These are phyloP conservation scores for Nomada fucata DNA, from an alignment of 2,888 invertebrate genomes.

Conservation along the genomic window DNA sequence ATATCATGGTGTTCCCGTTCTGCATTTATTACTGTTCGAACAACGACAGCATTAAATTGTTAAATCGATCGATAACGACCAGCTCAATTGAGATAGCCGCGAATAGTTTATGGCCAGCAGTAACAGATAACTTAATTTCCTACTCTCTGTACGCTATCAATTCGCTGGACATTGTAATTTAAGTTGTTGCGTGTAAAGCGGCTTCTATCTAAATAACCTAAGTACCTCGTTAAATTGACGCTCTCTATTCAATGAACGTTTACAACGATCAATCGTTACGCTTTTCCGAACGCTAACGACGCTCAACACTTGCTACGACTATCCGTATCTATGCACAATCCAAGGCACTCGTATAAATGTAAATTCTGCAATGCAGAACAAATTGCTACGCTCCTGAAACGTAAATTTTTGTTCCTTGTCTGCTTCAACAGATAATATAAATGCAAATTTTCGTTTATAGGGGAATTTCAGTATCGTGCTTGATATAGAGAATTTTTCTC, in stretches of 20 bases:
- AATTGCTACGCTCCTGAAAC: neutral
- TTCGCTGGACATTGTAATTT: slow-evolving; percentile 43
- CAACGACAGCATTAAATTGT: slow-evolving; percentile 33
- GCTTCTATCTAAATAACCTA: slow-evolving; percentile 44
- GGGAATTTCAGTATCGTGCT: neutral
- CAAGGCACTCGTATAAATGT: slow-evolving; percentile 12
- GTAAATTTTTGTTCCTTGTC: neutral
- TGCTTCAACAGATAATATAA: neutral
- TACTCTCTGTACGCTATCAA: slow-evolving; percentile 23
- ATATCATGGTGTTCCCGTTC: neutral
- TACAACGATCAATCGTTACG: slow-evolving; percentile 26
- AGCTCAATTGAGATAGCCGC: slow-evolving; percentile 41
- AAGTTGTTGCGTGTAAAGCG: slow-evolving; percentile 19
- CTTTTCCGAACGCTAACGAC: slow-evolving; percentile 14
- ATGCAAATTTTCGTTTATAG: slow-evolving; percentile 7
- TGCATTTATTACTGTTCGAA: slow-evolving; percentile 14
- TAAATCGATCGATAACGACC: slow-evolving; percentile 48
- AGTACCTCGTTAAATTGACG: slow-evolving; percentile 36
- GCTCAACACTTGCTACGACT: neutral
- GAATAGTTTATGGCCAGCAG: slow-evolving; percentile 27
- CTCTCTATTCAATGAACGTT: slow-evolving; percentile 32
- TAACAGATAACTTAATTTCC: slow-evolving; percentile 59
- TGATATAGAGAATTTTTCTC: neutral
- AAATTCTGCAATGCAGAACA: slow-evolving; percentile 21
- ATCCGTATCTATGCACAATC: neutral